Conservation (phyloP, 35 echinoderm and acorn worm species). For the Heliocidaris erythrogramma region DNA sequence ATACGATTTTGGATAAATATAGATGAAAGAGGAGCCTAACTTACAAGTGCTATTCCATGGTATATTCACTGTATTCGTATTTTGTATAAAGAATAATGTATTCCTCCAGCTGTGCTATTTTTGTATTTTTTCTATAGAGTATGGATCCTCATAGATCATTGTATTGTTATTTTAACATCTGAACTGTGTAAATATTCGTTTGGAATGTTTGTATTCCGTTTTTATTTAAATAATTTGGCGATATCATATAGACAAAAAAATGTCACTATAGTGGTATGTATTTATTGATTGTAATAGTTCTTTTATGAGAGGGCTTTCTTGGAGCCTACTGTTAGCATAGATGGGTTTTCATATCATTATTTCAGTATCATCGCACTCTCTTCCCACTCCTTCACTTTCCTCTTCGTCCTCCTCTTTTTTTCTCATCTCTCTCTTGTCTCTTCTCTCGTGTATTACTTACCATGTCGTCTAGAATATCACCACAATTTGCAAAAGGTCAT, state of each 20-base stretch:
- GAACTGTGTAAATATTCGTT: constrained; percentile 5
- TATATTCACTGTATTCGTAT: not conserved
- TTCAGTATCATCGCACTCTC: not conserved
- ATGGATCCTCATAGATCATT: not conserved
- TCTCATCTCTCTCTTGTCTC: too few relatives aligned
- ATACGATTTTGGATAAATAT: not conserved
- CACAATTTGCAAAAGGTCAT: too few relatives aligned
- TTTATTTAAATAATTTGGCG: not conserved
- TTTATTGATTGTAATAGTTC: not conserved
- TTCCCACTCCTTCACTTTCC: not conserved
- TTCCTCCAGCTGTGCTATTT: not conserved
- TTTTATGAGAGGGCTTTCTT: not conserved
- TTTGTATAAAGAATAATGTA: not conserved
- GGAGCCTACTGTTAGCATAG: not conserved
- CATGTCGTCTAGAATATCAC: too few relatives aligned
- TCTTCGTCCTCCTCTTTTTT: too few relatives aligned
- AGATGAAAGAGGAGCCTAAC: not conserved
- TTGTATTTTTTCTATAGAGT: not conserved
- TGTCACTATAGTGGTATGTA: not conserved
- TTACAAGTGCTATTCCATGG: not conserved
- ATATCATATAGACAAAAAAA: not conserved
- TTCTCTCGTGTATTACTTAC: too few relatives aligned
- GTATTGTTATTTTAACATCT: not conserved
- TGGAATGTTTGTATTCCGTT: not conserved
- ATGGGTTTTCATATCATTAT: not conserved